Evolutionary conservation across 2,113 vertebrate genomes (phyloP), one percentile per base, ranked within the genome.

Genomic region (Artemisiospiza belli): DNA sequence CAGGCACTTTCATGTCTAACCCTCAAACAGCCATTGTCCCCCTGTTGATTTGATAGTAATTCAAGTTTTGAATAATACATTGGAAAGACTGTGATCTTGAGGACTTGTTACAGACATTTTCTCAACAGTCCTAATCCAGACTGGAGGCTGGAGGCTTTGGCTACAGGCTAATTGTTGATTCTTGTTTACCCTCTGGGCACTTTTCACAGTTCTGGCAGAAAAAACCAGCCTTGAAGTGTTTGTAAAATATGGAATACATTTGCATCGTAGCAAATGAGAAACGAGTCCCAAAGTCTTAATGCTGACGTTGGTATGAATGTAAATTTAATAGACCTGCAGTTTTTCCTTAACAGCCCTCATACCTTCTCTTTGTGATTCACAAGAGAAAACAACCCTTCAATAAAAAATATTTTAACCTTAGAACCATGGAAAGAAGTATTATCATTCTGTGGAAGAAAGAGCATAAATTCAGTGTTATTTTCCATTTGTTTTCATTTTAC

Each of bases 361-460:
- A 87, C 37, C 81, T 90, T 76, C 51, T 54, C 30, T 92, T 82
- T 85, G 94, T 77, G 83, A 94, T 87, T 70, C 90, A 80, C 88
- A 62, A 67, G 79, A 87, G 75, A 93, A 93, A 95, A 80, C 23
- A 88, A 64, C 15, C 9, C 46, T 74, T 88, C 1, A 12, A 74
- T 74, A 73, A 93, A 90, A 81, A 57, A 0, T 7, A 51, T 30
- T 76, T 91, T 95, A 73, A 85, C 76, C 47, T 85, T 66, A 44
- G 16, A 83, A 91, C 15, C 12, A 14, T 16, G 43, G 18, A 57
- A 88, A 83, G 54, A 49, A 69, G 39, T 39, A 41, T 46, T 83
- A 69, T 44, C 4, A 9, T 66, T 70, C n/a, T 54, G 54, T 54
- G 39, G 63, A 67, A 86, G 20, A 69, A 81, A 92, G 93, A 89